Evolutionary conservation across 2,888 invertebrate species (phyloP), one percentile per base, ranked within the genome.

Genomic region (Ctena decussata): DNA sequence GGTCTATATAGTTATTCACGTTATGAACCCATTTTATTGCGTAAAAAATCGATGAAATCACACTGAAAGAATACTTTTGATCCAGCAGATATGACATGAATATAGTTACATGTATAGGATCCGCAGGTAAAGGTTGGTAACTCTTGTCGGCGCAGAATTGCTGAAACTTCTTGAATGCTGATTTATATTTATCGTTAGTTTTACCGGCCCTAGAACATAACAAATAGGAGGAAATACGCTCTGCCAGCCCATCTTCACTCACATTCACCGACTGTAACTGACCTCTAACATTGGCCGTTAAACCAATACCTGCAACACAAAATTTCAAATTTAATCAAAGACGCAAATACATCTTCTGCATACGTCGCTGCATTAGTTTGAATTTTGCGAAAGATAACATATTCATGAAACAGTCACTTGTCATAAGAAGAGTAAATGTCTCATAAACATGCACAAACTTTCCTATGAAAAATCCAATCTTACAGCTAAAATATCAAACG

Each of bases 1-100:
- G 86, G 71, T 84, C 77, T n/a, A 6, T 1, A 0, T 46, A 65
- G 69, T 53, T 73, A 57, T 71, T 72, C 21, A 78, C 27, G 18
- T 71, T 21, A 46, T 81, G 85, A 35, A 57, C 71, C 84, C 87
- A 87, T 49, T 84, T 85, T 15, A 85, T 83, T 15, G 72, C 49
- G 53, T 82, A 87, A 46, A 83, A 76, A 41, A 60, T 80, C n/a
- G 82, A 39, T 30, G 74, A 60, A 5, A 86, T 70, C 12, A 71
- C 74, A 27, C 32, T 21, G 24, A 73, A 39, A 12, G 86, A 78
- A 12, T 65, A 72, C 24, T 79, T 81, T 21, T 24, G n/a, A 30
- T 81, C 77, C 21, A 81, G 12, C 53, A 81, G 65, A 69, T 57
- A 35, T 3, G 81, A 79, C 27, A 86, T 37, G 60, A 78, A 83